These are phyloP conservation scores for Diorhabda carinulata DNA, from an alignment of 1,140 invertebrate genomes.

Conservation along the genomic window DNA sequence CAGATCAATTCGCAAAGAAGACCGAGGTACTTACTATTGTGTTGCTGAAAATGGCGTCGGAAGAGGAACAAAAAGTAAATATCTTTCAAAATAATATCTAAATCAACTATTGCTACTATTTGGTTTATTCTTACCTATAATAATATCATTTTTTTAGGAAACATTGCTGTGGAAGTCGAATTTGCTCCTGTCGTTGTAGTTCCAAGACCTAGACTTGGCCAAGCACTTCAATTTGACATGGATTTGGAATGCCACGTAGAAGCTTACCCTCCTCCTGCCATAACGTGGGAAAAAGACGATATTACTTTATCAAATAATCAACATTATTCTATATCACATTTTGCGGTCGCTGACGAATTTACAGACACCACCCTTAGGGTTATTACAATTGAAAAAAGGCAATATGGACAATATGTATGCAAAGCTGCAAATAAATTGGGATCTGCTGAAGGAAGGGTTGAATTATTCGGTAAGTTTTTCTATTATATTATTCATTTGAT, in stretches of 20 bases:
- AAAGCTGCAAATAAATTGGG: conserved; percentile 85
- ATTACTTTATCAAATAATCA: conserved; percentile 80
- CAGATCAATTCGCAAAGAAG: conserved; percentile 73
- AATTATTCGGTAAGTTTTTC: conserved; percentile 72
- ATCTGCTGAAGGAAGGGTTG: conserved; percentile 68
- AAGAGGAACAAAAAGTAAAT: conserved; percentile 65
- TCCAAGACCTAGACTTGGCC: conserved; percentile 72
- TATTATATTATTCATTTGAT: not conserved
- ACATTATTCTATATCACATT: conserved; percentile 79
- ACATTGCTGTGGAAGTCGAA: conserved; percentile 86
- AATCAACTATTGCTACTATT: too few relatives aligned
- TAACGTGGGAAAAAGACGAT: conserved; percentile 82
- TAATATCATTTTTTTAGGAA: conserved; percentile 43
- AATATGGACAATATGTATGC: conserved; percentile 83
- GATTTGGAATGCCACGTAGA: conserved; percentile 89
- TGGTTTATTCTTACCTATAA: too few relatives aligned
- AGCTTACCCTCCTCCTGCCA: conserved; percentile 85
- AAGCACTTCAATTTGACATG: conserved; percentile 89
- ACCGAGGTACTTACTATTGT: conserved; percentile 89
- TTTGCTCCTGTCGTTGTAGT: conserved; percentile 82
- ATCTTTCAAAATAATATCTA: not conserved
- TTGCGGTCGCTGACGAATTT: conserved; percentile 84
- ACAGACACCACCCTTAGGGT: conserved; percentile 80
- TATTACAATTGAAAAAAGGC: conserved; percentile 85
- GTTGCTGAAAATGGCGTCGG: conserved; percentile 90